Conservation (phyloP, 2,113 vertebrate genomes). For the Arvicanthis niloticus region DNA sequence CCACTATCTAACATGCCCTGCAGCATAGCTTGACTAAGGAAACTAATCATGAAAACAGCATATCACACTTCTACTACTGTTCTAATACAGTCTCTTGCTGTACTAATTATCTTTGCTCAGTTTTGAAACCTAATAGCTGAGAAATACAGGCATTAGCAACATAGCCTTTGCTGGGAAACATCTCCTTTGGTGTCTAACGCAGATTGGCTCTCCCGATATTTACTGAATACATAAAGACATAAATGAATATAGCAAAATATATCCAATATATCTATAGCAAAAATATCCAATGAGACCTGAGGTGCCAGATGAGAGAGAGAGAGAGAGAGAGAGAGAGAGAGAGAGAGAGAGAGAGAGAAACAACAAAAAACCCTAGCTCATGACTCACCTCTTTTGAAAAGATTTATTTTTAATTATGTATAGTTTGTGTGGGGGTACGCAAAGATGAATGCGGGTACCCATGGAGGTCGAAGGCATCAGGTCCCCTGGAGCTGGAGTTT, state of each 20-base stretch:
- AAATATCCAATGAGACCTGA: neutral
- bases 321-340: neutral
- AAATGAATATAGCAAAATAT: neutral
- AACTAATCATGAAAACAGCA: slow-evolving; percentile 29
- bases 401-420: neutral
- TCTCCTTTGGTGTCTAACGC: neutral
- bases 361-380: neutral
- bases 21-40: slow-evolving; percentile 13
- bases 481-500: neutral
- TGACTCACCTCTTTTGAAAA: neutral
- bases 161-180: neutral
- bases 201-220: neutral
- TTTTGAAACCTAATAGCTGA: neutral
- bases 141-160: slow-evolving; percentile 10
- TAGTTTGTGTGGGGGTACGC: too few species aligned
- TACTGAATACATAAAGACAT: slow-evolving; percentile 11
- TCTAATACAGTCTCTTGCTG: neutral
- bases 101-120: neutral
- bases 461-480: neutral
- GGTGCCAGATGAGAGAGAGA: neutral
- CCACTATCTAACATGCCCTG: neutral
- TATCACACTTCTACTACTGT: neutral
- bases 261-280: neutral
- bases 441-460: neutral
- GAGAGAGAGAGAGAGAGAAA: neutral